These are phyloP conservation scores for Caenorhabditis parvicauda DNA, from an alignment of 2,888 invertebrate species.

Conservation along the genomic window DNA sequence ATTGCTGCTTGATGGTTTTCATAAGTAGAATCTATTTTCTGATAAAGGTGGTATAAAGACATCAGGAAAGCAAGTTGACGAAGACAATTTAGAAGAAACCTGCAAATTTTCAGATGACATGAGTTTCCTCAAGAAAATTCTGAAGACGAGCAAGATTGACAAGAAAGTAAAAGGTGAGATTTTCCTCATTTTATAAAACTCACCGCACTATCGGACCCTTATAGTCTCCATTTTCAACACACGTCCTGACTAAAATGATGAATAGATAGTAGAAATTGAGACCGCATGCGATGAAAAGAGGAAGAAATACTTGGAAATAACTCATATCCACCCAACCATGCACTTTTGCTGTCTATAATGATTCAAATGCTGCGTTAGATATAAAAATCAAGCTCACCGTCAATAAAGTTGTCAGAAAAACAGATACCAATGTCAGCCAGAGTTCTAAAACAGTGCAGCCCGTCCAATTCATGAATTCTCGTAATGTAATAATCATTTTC, in stretches of 20 bases:
- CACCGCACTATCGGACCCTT: slow-evolving; percentile 66
- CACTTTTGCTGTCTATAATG: slow-evolving; percentile 26
- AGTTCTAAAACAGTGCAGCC: slow-evolving; percentile 93
- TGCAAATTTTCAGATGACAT: no score
- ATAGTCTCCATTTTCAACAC: slow-evolving; percentile 71
- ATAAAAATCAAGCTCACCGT: background rate
- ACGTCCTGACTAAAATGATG: slow-evolving; percentile 89
- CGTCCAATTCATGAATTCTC: slow-evolving; percentile 87
- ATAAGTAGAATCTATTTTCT: background rate
- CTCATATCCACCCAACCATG: slow-evolving; percentile 64
- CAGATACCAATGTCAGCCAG: slow-evolving; percentile 81
- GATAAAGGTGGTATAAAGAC: no score
- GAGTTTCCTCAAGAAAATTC: background rate
- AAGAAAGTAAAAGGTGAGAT: no score
- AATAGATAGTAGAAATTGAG: slow-evolving; percentile 90
- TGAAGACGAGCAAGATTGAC: no score
- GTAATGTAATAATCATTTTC: slow-evolving; percentile 73
- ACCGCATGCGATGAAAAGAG: slow-evolving; percentile 86
- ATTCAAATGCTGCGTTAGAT: background rate
- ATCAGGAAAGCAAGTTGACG: no score
- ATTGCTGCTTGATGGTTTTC: slow-evolving; percentile 43
- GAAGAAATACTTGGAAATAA: slow-evolving; percentile 88
- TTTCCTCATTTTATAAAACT: slow-evolving; percentile 1
- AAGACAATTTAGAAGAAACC: background rate
- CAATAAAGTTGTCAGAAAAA: slow-evolving; percentile 81